These are phyloP conservation scores for Phyllotreta striolata DNA, from an alignment of 2,888 invertebrate species.

Conservation along the genomic window DNA sequence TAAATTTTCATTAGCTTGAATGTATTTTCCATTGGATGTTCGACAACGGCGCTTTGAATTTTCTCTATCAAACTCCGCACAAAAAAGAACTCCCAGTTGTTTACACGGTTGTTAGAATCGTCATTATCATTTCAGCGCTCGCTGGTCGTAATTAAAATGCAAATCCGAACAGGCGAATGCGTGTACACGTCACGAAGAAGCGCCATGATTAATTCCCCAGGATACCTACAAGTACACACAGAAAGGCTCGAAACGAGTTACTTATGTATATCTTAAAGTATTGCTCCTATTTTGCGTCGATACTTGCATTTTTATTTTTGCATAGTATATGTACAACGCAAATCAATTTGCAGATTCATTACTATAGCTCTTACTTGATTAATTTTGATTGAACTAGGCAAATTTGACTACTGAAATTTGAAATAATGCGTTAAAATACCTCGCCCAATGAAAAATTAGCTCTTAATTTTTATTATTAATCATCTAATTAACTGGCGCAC, in stretches of 20 bases:
- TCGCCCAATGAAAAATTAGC: too few relatives aligned
- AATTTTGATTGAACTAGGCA: too few relatives aligned
- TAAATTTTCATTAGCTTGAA: background rate
- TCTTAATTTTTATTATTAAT: background rate
- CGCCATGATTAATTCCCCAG: conserved; percentile 63
- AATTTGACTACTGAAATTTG: too few relatives aligned
- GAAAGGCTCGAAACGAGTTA: background rate
- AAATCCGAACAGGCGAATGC: conserved; percentile 65
- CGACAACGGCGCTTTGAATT: conserved; percentile 2
- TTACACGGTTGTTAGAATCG: conserved; percentile 62
- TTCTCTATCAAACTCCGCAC: conserved; percentile 12
- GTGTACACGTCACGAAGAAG: conserved; percentile 63
- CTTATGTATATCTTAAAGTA: background rate
- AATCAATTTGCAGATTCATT: too few relatives aligned
- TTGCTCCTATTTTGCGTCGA: too few relatives aligned
- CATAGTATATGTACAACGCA: too few relatives aligned
- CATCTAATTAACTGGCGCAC: background rate
- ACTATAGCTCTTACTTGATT: too few relatives aligned
- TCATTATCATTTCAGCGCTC: conserved; percentile 72
- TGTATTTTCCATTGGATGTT: background rate
- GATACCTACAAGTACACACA: conserved; percentile 51
- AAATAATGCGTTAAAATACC: too few relatives aligned
- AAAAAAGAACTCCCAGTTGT: conserved; percentile 52
- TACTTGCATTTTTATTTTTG: too few relatives aligned
- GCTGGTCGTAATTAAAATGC: conserved; percentile 64